These are phyloP conservation scores for Eurois occulta DNA, from an alignment of 2,888 invertebrate species.

Conservation along the genomic window DNA sequence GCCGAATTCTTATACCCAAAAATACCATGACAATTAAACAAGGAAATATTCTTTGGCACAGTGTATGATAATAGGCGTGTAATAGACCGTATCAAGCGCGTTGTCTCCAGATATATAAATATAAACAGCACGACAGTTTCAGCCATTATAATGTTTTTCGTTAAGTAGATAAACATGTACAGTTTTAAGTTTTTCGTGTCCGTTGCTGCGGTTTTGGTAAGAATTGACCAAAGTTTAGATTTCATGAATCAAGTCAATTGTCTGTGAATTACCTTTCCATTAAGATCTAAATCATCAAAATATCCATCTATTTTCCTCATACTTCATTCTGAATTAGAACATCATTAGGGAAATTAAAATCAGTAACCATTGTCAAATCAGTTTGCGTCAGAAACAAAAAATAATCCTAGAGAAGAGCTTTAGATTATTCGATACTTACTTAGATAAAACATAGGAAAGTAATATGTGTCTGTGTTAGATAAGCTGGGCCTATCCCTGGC, in stretches of 20 bases:
- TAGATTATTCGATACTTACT: too few species aligned
- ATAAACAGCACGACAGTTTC: conserved; percentile 29
- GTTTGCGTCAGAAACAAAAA: background rate
- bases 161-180: conserved; percentile 55
- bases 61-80: conserved; percentile 52
- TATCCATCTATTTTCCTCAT: background rate
- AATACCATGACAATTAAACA: conserved; percentile 39
- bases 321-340: background rate
- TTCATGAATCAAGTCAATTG: background rate
- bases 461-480: background rate
- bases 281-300: background rate
- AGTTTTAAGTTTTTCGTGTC: conserved; percentile 42
- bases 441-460: background rate
- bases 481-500: too few species aligned
- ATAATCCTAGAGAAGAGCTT: background rate
- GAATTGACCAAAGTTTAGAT: conserved; percentile 41
- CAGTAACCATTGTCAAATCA: background rate
- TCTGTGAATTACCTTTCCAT: background rate
- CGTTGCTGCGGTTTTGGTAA: conserved; percentile 63
- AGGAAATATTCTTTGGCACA: conserved; percentile 40
- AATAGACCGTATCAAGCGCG: conserved; percentile 49
- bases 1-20: conserved; percentile 39
- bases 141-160: conserved; percentile 25
- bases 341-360: background rate
- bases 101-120: conserved; percentile 60